phyloP scores from a whole-genome alignment of 2,113 vertebrate genomes.

The Platysternon megacephalum region DNA sequence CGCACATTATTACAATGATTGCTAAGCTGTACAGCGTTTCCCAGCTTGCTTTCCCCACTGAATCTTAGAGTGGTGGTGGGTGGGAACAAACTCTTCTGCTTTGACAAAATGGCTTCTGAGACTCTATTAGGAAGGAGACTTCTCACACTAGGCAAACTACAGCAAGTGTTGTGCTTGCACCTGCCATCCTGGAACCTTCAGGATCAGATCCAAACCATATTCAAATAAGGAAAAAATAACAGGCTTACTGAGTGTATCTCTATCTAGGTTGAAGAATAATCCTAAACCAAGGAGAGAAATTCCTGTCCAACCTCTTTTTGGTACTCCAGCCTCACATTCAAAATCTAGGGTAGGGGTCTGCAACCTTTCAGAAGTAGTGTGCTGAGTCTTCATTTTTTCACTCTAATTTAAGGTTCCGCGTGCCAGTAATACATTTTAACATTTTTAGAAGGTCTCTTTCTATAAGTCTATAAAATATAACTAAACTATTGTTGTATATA shows the following conservation, averaged over 20 bases:
- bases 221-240: not conserved
- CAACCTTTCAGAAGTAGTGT: too few relatives aligned
- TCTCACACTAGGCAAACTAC: not conserved
- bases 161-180: not conserved
- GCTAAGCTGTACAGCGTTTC: not conserved
- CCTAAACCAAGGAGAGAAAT: not conserved
- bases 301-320: not conserved
- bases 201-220: not conserved
- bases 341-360: not conserved
- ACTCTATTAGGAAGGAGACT: not conserved
- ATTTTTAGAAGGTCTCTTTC: too few relatives aligned
- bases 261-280: not conserved
- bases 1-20: not conserved
- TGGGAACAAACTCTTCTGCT: not conserved
- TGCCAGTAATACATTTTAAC: too few relatives aligned
- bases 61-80: not conserved
- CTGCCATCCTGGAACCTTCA: not conserved
- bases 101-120: not conserved
- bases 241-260: not conserved
- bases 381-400: too few relatives aligned
- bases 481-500: too few relatives aligned
- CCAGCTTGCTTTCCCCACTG: not conserved
- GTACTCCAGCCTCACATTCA: not conserved
- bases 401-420: too few relatives aligned
- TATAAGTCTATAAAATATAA: too few relatives aligned